Conservation (phyloP, 2,888 invertebrate genomes). For the Bellardia bayeri region DNA sequence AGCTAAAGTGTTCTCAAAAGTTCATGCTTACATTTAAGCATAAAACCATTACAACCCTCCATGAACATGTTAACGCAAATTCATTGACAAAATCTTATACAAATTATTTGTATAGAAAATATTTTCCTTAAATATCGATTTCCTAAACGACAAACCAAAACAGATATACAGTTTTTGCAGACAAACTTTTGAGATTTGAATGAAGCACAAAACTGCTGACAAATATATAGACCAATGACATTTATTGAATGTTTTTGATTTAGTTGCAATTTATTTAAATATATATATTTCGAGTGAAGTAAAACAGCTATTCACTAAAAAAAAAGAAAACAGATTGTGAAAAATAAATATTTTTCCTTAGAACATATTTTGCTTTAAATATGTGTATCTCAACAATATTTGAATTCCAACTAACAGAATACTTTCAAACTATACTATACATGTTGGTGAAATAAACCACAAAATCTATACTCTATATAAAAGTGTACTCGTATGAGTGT, state of each 20-base stretch:
- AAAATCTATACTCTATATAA: neutral
- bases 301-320: neutral
- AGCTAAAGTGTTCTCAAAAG: too few species aligned
- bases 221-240: conserved; percentile 40
- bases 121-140: neutral
- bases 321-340: neutral
- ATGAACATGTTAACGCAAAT: neutral
- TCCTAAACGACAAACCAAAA: neutral
- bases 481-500: neutral
- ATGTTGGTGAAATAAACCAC: conserved; percentile 30
- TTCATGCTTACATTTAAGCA: neutral
- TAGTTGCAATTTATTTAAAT: conserved; percentile 43
- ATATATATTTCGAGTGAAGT: neutral
- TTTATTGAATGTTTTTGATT: conserved; percentile 49
- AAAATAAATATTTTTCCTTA: neutral
- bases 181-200: neutral
- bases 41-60: conserved; percentile 33
- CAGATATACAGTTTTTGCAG: neutral
- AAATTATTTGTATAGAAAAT: neutral
- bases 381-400: neutral
- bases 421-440: neutral
- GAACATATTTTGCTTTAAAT: conserved; percentile 1
- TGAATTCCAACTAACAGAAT: neutral
- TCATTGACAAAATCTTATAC: neutral
- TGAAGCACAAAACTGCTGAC: conserved; percentile 29